These are phyloP conservation scores for Porites cylindrica DNA, from an alignment of 92 coral and sea anemone species.

Conservation along the genomic window DNA sequence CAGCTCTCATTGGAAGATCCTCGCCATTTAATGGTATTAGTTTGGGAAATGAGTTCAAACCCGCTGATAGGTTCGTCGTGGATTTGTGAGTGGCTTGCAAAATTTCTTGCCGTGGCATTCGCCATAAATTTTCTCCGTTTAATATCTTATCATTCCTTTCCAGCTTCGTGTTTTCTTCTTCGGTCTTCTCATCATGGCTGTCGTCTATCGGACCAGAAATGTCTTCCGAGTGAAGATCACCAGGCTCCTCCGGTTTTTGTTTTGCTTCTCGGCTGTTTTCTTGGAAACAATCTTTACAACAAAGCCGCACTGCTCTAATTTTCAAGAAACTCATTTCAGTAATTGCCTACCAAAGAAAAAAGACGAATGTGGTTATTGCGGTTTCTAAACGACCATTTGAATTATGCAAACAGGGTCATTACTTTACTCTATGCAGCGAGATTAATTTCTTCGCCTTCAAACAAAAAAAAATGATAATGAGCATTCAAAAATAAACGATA, in stretches of 20 bases:
- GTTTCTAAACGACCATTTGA: conserved; percentile 2
- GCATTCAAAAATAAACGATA: background rate
- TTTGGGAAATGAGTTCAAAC: background rate
- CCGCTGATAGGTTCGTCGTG: background rate
- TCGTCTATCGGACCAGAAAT: background rate
- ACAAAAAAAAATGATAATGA: background rate
- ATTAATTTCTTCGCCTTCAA: conserved; percentile 10
- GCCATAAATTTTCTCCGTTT: conserved; percentile 14
- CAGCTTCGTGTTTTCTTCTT: background rate
- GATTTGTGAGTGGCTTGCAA: background rate
- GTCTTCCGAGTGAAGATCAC: background rate
- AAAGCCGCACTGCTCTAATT: conserved; percentile 5
- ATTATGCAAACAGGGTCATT: background rate
- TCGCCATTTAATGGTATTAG: background rate
- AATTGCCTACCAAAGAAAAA: conserved; percentile 1
- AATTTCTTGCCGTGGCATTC: background rate
- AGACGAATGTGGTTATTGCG: conserved; percentile 17
- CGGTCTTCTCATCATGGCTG: background rate
- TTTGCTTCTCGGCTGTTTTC: background rate
- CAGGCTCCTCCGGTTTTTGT: background rate
- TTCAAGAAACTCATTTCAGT: conserved; percentile 21
- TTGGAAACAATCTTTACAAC: background rate
- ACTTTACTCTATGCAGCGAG: background rate
- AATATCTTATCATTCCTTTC: background rate
- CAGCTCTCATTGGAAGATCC: background rate